Evolutionary conservation across 2,797 vertebrate genomes (phyloP).

Genomic region (Eidolon dupreanum): DNA sequence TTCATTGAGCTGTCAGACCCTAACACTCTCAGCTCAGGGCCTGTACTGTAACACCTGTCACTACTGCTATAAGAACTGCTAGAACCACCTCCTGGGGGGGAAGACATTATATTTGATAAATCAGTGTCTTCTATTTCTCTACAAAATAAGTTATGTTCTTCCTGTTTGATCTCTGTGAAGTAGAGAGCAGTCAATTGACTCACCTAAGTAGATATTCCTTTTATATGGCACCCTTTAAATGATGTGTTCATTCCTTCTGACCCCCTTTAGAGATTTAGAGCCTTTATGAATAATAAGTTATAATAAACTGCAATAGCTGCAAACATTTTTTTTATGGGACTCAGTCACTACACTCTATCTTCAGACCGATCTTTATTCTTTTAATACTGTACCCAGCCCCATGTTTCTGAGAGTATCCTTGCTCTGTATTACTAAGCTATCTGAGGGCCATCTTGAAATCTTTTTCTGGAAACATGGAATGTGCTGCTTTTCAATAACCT

Average conservation of each 20-base stretch:
- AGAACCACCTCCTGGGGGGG: not conserved
- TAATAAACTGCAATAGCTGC: not conserved
- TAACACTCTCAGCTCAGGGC: not conserved
- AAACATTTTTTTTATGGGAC: not conserved
- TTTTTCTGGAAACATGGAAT: not conserved
- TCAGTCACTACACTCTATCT: not conserved
- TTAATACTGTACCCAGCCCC: not conserved
- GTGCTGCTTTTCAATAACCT: not conserved
- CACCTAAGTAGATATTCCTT: not conserved
- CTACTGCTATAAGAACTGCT: slow-evolving; percentile 57
- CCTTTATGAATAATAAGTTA: not conserved
- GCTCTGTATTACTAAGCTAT: not conserved
- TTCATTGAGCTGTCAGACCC: not conserved
- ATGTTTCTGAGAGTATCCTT: not conserved
- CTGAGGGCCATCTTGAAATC: not conserved
- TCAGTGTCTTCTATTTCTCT: not conserved
- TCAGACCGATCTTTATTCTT: not conserved
- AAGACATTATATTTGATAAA: not conserved
- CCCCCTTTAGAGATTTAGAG: not conserved
- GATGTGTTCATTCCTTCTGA: not conserved
- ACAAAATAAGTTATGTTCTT: not conserved
- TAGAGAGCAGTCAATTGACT: not conserved
- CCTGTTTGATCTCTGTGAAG: not conserved
- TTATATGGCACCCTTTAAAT: not conserved
- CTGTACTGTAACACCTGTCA: not conserved